Evolutionary conservation across 1,140 invertebrate species (phyloP).

Genomic region (Sipha flava): DNA sequence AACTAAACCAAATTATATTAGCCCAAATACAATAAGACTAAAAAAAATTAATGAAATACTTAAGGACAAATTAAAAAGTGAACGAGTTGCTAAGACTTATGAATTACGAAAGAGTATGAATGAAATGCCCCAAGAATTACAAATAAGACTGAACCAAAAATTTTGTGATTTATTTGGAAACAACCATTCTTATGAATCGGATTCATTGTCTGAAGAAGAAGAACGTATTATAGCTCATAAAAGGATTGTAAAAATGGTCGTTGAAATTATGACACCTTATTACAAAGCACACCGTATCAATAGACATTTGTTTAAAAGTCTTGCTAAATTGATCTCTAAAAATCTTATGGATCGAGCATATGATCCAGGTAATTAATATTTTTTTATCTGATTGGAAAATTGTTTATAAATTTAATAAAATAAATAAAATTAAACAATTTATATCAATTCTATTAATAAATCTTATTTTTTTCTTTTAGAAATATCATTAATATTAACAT

Average conservation of each 20-base stretch:
- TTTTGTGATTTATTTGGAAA: constrained; percentile 27
- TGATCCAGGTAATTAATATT: constrained; percentile 24
- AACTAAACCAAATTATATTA: neutral
- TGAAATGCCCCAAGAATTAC: neutral
- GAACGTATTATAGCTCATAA: constrained; percentile 29
- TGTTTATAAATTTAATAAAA: neutral
- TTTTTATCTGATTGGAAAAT: neutral
- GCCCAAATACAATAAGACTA: neutral
- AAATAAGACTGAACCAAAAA: constrained; percentile 20
- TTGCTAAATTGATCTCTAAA: constrained; percentile 35
- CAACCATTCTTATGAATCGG: constrained; percentile 24
- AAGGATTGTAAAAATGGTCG: constrained; percentile 35
- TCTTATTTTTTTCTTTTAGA: no score
- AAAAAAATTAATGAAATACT: neutral
- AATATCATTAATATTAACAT: no score
- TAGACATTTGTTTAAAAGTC: constrained; percentile 35
- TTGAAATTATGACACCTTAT: constrained; percentile 33
- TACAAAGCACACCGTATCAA: constrained; percentile 32
- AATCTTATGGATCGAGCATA: constrained; percentile 28
- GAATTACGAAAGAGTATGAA: constrained; percentile 4
- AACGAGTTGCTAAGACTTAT: constrained; percentile 27
- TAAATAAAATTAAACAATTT: neutral
- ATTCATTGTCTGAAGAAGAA: constrained; percentile 32
- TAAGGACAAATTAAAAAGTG: constrained; percentile 10
- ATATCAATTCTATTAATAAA: no score